Base-by-base conservation (phyloP, 2,888 invertebrate genomes). In the Crioceris asparagi region DNA sequence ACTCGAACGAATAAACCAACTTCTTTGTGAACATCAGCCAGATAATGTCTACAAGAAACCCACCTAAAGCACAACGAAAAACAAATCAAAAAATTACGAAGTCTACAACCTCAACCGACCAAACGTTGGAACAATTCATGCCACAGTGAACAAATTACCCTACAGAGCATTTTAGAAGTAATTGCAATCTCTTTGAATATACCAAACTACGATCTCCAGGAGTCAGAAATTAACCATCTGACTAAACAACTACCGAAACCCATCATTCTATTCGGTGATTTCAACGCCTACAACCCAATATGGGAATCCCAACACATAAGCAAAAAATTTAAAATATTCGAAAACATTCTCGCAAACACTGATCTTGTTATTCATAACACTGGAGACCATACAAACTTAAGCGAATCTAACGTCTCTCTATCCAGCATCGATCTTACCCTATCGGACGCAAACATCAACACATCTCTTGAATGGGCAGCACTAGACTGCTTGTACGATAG, bases 141-240 rank as follows among this genome's bases (percentile, higher is more conserved):
- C 3, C 14, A 29, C 6, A 17, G 30, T 11, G 35, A 38, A 14
- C 23, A 41, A 43, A 32, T 38, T n/a, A 34, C 21, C 16, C 16
- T 39, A 3, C 34, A 27, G 17, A 37, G 39, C 7, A 34, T 34
- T 12, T 19, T 44, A 21, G 44, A 47, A 41, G 43, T 39, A 16
- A 29, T 39, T 21, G 43, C 44, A 32, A 19, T 40, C 5, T 17
- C 31, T 10, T 31, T 38, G 15, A 30, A 38, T 25, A 18, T 32
- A n/a, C 39, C 37, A n/a, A n/a, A n/a, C n/a, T n/a, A 21, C 10
- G 21, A 21, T 7, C 6, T 21, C 6, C 6, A 21, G 21, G 21
- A 21, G 10, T 7, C 21, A 6, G 10, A 21, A 7, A 7, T 21
- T 21, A 6, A 21, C 6, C 21, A 27, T 27, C 6, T 15, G 14